Conservation (phyloP, 2,797 vertebrate genomes). For the Hemitrygon akajei region DNA sequence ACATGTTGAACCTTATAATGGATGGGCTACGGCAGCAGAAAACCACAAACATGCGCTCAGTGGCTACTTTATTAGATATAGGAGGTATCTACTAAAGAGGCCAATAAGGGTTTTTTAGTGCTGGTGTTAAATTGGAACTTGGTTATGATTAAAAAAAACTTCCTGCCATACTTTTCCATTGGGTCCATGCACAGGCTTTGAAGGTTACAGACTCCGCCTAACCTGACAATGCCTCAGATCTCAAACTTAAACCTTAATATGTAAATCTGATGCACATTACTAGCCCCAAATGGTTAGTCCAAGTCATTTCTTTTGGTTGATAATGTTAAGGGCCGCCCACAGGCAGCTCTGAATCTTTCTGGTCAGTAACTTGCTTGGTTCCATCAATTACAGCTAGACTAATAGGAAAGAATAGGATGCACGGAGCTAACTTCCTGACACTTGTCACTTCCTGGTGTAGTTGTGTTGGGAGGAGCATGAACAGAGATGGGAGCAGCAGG, state of each 20-base stretch:
- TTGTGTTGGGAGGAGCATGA: too few species aligned
- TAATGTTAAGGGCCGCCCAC: neutral
- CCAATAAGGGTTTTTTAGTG: neutral
- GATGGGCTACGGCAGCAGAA: too few species aligned
- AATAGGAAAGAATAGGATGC: neutral
- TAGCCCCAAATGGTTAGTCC: neutral
- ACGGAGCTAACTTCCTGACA: neutral
- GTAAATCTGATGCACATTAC: neutral
- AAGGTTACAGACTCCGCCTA: neutral
- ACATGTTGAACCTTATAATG: too few species aligned
- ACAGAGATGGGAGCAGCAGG: too few species aligned
- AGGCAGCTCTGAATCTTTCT: neutral
- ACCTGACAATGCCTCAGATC: neutral
- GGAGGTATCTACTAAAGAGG: neutral
- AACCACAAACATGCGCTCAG: too few species aligned
- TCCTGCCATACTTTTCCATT: neutral
- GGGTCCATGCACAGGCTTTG: neutral
- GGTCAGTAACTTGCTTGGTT: too few species aligned
- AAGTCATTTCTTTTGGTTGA: neutral
- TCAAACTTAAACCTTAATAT: neutral
- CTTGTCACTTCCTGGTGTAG: neutral
- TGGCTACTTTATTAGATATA: too few species aligned
- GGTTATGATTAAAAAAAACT: neutral
- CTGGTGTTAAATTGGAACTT: too few species aligned
- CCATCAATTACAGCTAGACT: neutral